Percentiles rank a stretch among this genome's conserved stretches.
These are phyloP conservation scores for Paracentrotus lividus DNA, from an alignment of 53 echinoderm and acorn worm species.

Conservation along the genomic window DNA sequence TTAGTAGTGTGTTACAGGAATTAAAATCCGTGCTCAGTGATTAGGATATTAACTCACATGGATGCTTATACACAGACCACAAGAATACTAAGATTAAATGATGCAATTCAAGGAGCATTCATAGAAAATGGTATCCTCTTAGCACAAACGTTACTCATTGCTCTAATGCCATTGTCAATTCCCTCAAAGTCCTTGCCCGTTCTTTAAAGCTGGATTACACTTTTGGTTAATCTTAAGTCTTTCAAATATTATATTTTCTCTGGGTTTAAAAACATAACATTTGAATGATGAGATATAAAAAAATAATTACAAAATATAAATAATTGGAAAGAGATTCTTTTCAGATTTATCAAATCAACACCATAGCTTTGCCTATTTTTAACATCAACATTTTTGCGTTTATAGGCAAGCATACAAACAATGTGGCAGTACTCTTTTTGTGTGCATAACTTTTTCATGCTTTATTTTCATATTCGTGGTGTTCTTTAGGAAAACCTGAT, in stretches of 20 bases:
- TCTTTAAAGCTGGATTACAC: too few species aligned
- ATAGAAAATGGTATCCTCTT: background rate
- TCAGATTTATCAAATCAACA: too few species aligned
- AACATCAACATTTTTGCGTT: too few species aligned
- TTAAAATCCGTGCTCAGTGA: background rate
- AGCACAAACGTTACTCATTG: background rate
- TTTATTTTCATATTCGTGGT: background rate
- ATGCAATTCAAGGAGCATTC: background rate
- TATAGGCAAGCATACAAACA: background rate
- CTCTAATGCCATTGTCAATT: too few species aligned
- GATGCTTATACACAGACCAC: background rate
- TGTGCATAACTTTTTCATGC: background rate
- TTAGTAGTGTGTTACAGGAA: background rate
- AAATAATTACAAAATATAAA: too few species aligned
- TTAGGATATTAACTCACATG: background rate
- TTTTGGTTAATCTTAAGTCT: too few species aligned
- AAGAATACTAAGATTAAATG: background rate
- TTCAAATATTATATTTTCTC: too few species aligned
- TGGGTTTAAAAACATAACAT: too few species aligned
- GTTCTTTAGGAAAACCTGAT: background rate
- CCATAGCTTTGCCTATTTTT: too few species aligned
- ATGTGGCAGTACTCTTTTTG: background rate
- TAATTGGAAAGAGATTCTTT: too few species aligned
- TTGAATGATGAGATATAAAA: too few species aligned
- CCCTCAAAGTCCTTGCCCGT: too few species aligned